Conservation (phyloP, 2,113 vertebrate genomes). For the Eclectus roratus region DNA sequence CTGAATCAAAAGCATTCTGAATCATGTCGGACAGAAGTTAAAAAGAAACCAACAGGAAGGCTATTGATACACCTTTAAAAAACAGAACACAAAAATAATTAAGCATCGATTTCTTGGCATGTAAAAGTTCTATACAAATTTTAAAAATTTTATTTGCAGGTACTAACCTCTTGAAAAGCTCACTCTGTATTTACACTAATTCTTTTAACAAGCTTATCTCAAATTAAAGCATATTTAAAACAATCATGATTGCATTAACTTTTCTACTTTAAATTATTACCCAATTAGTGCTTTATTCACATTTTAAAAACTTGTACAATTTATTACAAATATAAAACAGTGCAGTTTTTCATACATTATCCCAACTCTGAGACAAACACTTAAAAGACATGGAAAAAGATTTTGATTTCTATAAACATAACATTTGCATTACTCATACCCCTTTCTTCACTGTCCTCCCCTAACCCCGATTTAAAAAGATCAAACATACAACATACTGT, state of each 20-base stretch:
- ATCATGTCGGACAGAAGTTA: neutral
- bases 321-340: conserved; percentile 80
- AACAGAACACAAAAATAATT: conserved; percentile 58
- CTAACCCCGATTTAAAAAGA: conserved; percentile 77
- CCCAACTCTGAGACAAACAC: conserved; percentile 76
- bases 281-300: conserved; percentile 79
- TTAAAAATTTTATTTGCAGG: conserved; percentile 71
- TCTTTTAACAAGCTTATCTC: conserved; percentile 64
- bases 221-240: conserved; percentile 69
- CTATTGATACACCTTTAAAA: conserved; percentile 20
- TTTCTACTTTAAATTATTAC: conserved; percentile 77
- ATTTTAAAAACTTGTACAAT: conserved; percentile 77
- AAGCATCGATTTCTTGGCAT: conserved; percentile 55
- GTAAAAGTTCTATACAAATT: conserved; percentile 66
- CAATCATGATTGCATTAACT: conserved; percentile 71
- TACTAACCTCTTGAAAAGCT: conserved; percentile 67
- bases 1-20: neutral
- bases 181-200: conserved; percentile 67
- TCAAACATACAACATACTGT: conserved; percentile 86
- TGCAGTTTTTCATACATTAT: conserved; percentile 77
- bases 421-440: conserved; percentile 74
- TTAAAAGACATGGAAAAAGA: conserved; percentile 74
- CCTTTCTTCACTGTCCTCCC: conserved; percentile 65
- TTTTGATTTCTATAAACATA: conserved; percentile 73
- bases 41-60: conserved; percentile 16